phyloP scores from a whole-genome alignment of 2,888 invertebrate genomes.

The Ischnura elegans region DNA sequence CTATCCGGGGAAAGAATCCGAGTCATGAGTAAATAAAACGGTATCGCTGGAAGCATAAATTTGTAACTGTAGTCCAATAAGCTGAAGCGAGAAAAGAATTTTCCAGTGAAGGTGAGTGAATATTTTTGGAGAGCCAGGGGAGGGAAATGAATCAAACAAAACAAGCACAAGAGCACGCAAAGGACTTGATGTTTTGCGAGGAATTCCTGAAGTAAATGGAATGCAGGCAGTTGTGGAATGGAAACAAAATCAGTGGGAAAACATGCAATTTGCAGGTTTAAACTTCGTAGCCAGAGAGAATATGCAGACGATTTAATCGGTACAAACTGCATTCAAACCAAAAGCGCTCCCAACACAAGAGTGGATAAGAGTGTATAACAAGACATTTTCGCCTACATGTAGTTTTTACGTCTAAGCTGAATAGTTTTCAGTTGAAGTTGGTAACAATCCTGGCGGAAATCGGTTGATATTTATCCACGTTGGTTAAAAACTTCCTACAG shows the following conservation, averaged over 20 bases:
- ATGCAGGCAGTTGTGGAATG: background rate
- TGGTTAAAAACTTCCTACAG: too few species aligned
- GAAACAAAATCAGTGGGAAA: background rate
- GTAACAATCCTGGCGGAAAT: too few species aligned
- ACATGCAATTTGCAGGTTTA: background rate
- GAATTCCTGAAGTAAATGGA: background rate
- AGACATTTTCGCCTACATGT: too few species aligned
- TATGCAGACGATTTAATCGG: too few species aligned
- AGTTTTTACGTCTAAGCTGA: too few species aligned
- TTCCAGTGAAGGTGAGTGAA: background rate
- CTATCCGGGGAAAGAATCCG: background rate
- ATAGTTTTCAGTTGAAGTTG: too few species aligned
- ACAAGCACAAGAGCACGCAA: background rate
- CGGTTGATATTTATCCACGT: too few species aligned
- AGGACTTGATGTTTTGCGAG: background rate
- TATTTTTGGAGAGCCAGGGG: background rate
- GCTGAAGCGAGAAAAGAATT: background rate
- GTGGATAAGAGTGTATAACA: too few species aligned
- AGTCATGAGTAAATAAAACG: background rate
- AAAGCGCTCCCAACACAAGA: too few species aligned
- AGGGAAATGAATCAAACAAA: background rate
- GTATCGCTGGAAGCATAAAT: constrained; percentile 21
- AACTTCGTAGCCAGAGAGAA: too few species aligned
- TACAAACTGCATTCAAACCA: too few species aligned
- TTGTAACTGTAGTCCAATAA: background rate